Conservation (phyloP, 1,140 invertebrate species). For the Aphis craccivora region DNA sequence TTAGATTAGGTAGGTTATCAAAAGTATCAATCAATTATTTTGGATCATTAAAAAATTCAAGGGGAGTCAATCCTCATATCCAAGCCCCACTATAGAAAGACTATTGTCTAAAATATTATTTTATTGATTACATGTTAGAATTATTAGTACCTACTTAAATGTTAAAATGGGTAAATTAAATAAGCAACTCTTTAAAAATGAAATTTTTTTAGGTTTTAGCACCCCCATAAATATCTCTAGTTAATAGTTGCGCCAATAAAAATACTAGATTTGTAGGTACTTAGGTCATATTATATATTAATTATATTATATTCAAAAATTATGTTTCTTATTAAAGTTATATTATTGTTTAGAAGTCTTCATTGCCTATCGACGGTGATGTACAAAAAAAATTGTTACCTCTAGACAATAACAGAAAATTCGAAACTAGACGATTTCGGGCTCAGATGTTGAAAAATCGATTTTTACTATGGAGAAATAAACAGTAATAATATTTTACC, state of each 20-base stretch:
- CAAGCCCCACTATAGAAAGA: no score
- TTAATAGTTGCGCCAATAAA: not conserved
- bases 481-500: conserved; percentile 64
- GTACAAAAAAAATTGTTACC: conserved; percentile 55
- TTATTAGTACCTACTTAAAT: no score
- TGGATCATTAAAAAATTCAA: not conserved
- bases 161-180: no score
- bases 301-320: not conserved
- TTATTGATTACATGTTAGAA: no score
- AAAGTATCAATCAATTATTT: not conserved
- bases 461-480: conserved; percentile 68
- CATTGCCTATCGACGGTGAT: not conserved
- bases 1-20: no score
- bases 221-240: not conserved
- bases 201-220: not conserved
- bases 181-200: no score
- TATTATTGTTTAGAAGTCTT: conserved; percentile 22
- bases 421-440: conserved; percentile 60
- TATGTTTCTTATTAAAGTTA: not conserved
- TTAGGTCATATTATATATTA: not conserved
- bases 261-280: not conserved
- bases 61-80: no score
- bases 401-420: conserved; percentile 54
- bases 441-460: conserved; percentile 62
- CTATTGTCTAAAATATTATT: no score